Evolutionary conservation across 2,888 invertebrate species (phyloP).

Genomic region (Drosophila antonietae): DNA sequence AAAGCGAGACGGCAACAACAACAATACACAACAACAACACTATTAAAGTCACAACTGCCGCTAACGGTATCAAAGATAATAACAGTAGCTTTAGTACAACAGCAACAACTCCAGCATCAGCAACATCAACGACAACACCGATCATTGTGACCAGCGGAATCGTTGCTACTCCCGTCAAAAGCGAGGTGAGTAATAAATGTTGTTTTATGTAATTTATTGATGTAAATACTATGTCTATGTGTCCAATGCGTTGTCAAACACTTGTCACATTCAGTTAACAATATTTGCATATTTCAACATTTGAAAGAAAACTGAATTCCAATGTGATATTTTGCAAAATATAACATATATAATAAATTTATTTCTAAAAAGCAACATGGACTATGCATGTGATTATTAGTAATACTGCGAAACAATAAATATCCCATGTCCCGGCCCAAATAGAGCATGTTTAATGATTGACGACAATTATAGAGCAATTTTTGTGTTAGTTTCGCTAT

Average conservation of each 20-base stretch:
- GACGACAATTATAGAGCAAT: constrained; percentile 36
- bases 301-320: not conserved
- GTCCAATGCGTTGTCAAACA: constrained; percentile 22
- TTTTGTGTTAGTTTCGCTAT: constrained; percentile 36
- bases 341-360: no score
- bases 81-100: constrained; percentile 82
- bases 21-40: constrained; percentile 63
- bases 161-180: constrained; percentile 63
- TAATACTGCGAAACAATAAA: not conserved
- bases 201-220: constrained; percentile 5
- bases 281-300: constrained; percentile 7
- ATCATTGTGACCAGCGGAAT: constrained; percentile 76
- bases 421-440: constrained; percentile 6
- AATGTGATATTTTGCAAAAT: no score
- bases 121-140: constrained; percentile 70
- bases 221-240: constrained; percentile 8
- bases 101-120: constrained; percentile 59
- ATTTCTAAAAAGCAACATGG: no score
- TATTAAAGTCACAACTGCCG: constrained; percentile 73
- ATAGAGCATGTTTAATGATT: constrained; percentile 46
- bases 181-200: constrained; percentile 71
- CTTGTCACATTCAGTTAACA: constrained; percentile 8
- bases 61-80: constrained; percentile 84
- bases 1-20: constrained; percentile 65
- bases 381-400: constrained; percentile 1